phyloP scores from a whole-genome alignment of 1,140 invertebrate species.

The Bombus ignitus region DNA sequence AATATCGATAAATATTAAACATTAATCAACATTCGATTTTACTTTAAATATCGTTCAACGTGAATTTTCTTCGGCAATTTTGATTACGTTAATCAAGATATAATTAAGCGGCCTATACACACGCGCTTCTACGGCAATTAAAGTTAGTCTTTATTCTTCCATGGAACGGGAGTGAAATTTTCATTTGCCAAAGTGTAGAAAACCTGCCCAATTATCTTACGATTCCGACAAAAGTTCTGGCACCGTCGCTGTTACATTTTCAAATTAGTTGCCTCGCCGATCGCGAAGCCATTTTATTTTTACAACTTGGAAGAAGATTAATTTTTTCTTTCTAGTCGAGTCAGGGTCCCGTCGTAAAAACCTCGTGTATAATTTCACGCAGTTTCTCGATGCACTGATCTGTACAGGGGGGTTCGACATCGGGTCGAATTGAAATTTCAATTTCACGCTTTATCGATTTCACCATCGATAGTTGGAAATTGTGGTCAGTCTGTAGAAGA shows the following conservation, averaged over 20 bases:
- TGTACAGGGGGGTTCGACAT: background rate
- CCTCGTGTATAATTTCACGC: background rate
- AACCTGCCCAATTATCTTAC: background rate
- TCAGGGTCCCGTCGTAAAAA: background rate
- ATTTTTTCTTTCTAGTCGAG: background rate
- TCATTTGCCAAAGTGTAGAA: background rate
- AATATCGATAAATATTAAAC: no score
- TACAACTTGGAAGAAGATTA: background rate
- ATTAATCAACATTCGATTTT: background rate
- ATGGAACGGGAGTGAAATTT: background rate
- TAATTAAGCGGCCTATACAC: background rate
- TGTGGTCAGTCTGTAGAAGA: constrained; percentile 2
- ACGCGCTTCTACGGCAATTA: background rate
- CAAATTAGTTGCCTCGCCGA: background rate
- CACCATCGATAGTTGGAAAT: constrained; percentile 5
- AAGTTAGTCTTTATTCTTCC: background rate
- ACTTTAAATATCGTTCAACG: no score
- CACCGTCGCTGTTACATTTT: background rate
- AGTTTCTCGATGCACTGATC: background rate
- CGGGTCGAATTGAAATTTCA: constrained; percentile 35
- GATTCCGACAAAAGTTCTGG: no score
- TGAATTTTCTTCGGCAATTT: background rate
- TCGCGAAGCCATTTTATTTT: background rate
- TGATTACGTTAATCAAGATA: no score
- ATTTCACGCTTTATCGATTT: constrained; percentile 42